Conservation (phyloP, 2,888 invertebrate genomes). For the Salpingus planirostris region DNA sequence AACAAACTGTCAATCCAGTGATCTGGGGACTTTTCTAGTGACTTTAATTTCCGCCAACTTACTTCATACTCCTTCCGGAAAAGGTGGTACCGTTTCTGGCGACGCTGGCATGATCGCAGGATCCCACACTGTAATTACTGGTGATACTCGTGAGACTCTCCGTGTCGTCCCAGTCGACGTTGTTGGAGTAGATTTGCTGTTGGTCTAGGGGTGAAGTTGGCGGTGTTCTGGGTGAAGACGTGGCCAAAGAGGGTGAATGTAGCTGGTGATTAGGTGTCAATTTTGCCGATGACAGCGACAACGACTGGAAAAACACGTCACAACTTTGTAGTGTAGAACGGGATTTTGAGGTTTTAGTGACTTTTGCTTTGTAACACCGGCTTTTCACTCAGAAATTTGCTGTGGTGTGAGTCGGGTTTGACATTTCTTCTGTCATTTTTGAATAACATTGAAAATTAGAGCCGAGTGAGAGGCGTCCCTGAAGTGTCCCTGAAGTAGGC, state of each 20-base stretch:
- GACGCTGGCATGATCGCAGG: conserved; percentile 75
- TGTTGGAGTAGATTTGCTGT: conserved; percentile 53
- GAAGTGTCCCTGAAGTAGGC: too few species aligned
- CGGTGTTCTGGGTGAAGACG: conserved; percentile 30
- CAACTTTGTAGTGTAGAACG: neutral
- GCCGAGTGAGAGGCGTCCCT: neutral
- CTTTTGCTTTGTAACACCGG: too few species aligned
- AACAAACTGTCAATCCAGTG: neutral
- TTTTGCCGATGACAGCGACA: conserved; percentile 37
- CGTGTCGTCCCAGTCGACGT: conserved; percentile 46
- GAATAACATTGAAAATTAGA: too few species aligned
- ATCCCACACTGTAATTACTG: conserved; percentile 71
- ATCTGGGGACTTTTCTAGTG: too few species aligned
- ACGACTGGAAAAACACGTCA: conserved; percentile 34
- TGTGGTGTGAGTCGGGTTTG: too few species aligned
- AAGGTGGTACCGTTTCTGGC: conserved; percentile 56
- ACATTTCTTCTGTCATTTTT: too few species aligned
- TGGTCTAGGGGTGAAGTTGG: conserved; percentile 32
- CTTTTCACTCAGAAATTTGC: too few species aligned
- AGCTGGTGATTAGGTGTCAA: too few species aligned
- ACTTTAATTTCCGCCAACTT: conserved; percentile 20
- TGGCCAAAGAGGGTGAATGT: too few species aligned
- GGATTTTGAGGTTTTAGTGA: too few species aligned
- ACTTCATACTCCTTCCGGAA: conserved; percentile 44
- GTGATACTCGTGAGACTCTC: conserved; percentile 73